Evolutionary conservation across 2,797 vertebrate genomes (phyloP).

Genomic region (Ceyx erithaca): DNA sequence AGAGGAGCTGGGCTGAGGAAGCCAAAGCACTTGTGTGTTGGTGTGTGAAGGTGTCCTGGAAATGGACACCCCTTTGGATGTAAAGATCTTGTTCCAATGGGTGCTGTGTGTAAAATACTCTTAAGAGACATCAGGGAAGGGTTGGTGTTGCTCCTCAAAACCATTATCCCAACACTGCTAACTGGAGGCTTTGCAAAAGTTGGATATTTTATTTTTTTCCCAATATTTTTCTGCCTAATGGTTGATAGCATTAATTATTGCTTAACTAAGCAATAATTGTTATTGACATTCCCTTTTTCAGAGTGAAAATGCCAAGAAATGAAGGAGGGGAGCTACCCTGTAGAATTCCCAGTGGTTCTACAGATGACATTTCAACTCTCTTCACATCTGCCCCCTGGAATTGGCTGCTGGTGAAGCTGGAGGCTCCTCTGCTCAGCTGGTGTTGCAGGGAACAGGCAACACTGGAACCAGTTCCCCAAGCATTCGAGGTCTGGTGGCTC

Average conservation of each 20-base stretch:
- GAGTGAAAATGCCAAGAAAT: background rate
- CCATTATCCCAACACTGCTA: background rate
- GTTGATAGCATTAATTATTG: background rate
- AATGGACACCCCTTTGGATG: background rate
- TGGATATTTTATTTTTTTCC: background rate
- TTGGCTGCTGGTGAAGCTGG: background rate
- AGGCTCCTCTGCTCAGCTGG: rapidly evolving
- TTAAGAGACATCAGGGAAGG: background rate
- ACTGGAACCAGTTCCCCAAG: background rate
- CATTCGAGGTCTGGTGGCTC: rapidly evolving
- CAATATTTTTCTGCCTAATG: background rate
- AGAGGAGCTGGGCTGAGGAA: background rate
- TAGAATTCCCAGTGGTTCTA: background rate
- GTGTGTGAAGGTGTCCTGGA: background rate
- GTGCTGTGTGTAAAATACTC: too few relatives aligned
- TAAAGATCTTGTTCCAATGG: background rate
- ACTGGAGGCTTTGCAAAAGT: background rate
- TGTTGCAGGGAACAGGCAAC: background rate
- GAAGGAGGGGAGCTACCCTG: background rate
- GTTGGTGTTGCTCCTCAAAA: background rate
- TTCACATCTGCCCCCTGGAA: background rate
- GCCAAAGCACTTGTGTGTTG: rapidly evolving
- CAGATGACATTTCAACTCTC: background rate
- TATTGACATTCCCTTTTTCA: background rate
- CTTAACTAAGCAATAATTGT: too few relatives aligned